Percentiles rank a stretch among this genome's conserved stretches.
Evolutionary conservation across 2,888 invertebrate genomes (phyloP).

Genomic region (Drosophila affinis): DNA sequence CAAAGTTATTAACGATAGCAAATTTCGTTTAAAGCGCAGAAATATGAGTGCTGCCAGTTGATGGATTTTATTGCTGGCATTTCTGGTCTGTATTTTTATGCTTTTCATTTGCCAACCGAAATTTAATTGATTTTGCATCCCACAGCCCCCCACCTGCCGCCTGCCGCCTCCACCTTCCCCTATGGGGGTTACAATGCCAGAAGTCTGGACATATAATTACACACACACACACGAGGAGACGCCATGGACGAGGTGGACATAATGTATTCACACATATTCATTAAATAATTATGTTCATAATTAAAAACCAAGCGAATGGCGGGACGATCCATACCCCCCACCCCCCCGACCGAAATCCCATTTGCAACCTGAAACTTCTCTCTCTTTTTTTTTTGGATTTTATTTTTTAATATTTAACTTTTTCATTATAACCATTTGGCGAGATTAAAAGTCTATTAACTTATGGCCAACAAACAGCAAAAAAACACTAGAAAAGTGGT

Average conservation of each 20-base stretch:
- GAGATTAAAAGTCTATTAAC: constrained; percentile 27
- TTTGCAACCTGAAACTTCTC: neutral
- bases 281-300: constrained; percentile 75
- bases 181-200: constrained; percentile 24
- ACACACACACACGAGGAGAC: constrained; percentile 44
- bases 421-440: constrained; percentile 17
- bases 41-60: constrained; percentile 61
- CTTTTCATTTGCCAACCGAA: constrained; percentile 52
- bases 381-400: neutral
- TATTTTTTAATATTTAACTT: constrained; percentile 7
- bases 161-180: constrained; percentile 5
- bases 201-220: constrained; percentile 62
- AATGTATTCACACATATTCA: constrained; percentile 55
- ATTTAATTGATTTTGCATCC: constrained; percentile 67
- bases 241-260: constrained; percentile 10
- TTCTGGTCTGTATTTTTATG: neutral
- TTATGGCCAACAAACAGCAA: neutral
- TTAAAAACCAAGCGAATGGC: constrained; percentile 63
- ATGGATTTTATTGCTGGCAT: constrained; percentile 64
- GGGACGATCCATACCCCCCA: neutral
- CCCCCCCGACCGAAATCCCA: neutral
- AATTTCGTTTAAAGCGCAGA: constrained; percentile 2
- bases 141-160: constrained; percentile 6
- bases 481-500: neutral
- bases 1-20: neutral